Evolutionary conservation across 2,113 vertebrate species (phyloP).

Genomic region (Urocitellus parryii): DNA sequence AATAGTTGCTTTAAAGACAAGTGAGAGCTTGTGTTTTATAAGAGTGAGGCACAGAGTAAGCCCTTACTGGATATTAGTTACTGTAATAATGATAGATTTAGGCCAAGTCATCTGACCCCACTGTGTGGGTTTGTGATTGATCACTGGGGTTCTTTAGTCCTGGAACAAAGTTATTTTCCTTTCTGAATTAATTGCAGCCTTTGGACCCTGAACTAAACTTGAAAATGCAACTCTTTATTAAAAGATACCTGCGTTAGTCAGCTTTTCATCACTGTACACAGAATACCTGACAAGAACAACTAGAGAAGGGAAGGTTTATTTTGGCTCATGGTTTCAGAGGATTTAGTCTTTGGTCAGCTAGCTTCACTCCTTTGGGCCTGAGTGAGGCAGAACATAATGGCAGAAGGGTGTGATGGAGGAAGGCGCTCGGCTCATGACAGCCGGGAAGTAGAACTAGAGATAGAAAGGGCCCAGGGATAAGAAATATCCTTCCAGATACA

Average conservation of each 20-base stretch:
- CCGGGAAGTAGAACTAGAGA: no score
- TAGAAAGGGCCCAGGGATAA: no score
- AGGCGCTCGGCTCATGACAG: no score
- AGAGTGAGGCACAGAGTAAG: background rate
- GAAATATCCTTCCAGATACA: no score
- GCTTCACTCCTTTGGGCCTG: no score
- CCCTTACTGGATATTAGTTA: background rate
- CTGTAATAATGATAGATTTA: background rate
- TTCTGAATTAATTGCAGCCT: background rate
- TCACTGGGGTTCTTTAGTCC: background rate
- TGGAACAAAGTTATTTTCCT: background rate
- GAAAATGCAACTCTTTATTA: background rate
- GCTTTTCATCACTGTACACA: no score
- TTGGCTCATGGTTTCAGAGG: no score
- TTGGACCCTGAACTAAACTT: background rate
- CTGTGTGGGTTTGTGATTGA: background rate
- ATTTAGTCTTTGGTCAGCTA: no score
- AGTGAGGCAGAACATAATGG: no score
- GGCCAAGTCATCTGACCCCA: background rate
- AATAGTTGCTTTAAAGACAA: slow-evolving; percentile 32
- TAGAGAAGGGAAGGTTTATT: no score
- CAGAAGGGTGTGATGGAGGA: no score
- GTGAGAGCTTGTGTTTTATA: background rate
- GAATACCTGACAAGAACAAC: no score
- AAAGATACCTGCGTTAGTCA: background rate